These are phyloP conservation scores for Frankliniella intonsa DNA, from an alignment of 2,888 invertebrate species.

Conservation along the genomic window DNA sequence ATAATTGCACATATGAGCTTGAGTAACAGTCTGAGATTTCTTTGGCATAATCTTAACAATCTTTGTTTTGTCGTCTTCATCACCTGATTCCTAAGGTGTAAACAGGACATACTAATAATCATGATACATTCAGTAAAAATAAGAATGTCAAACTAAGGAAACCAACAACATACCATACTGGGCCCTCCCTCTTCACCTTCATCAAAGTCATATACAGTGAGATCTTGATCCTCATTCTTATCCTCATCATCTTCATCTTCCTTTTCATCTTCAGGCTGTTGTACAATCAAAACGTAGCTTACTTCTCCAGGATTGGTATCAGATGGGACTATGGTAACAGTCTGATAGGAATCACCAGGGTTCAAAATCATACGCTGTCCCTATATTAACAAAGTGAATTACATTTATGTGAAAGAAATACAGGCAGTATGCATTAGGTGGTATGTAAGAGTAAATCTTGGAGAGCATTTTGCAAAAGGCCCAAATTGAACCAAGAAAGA, in stretches of 20 bases:
- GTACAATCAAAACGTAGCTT: constrained; percentile 82
- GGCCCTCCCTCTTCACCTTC: constrained; percentile 58
- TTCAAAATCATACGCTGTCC: constrained; percentile 53
- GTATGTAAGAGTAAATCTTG: not conserved
- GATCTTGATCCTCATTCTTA: constrained; percentile 51
- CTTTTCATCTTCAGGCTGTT: constrained; percentile 61
- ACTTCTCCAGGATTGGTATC: constrained; percentile 72
- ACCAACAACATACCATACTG: constrained; percentile 36
- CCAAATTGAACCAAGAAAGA: no score
- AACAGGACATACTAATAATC: constrained; percentile 17
- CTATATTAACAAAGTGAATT: constrained; percentile 37
- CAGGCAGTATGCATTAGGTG: no score
- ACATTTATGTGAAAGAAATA: not conserved
- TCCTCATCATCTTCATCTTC: constrained; percentile 48
- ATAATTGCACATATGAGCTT: constrained; percentile 79
- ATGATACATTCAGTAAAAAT: not conserved
- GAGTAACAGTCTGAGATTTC: constrained; percentile 59
- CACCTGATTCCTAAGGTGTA: constrained; percentile 52
- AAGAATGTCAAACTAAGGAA: constrained; percentile 1
- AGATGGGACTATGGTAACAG: constrained; percentile 78
- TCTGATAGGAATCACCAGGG: constrained; percentile 65
- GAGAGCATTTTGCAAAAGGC: not conserved
- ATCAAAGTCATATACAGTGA: constrained; percentile 71
- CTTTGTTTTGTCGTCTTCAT: constrained; percentile 61
- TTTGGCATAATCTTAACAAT: constrained; percentile 58